These are phyloP conservation scores for Mellilla xanthometata DNA, from an alignment of 2,888 invertebrate species.

Conservation along the genomic window DNA sequence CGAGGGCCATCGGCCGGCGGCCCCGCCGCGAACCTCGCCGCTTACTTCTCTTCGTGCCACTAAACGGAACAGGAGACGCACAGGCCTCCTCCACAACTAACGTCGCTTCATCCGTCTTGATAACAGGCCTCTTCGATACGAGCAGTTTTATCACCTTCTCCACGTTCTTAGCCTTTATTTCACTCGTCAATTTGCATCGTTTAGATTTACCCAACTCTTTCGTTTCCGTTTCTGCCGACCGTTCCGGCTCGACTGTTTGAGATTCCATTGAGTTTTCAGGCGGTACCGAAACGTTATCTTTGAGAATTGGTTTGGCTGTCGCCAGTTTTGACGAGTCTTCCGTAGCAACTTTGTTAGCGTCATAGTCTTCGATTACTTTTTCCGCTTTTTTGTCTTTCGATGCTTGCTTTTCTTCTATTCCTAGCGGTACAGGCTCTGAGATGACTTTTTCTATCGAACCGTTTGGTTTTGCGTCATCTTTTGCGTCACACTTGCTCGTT, in stretches of 20 bases:
- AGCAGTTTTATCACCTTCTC: slow-evolving; percentile 71
- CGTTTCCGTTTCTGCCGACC: slow-evolving; percentile 20
- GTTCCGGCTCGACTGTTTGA: slow-evolving; percentile 29
- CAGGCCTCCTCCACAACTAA: slow-evolving; percentile 65
- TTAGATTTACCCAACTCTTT: slow-evolving; percentile 37
- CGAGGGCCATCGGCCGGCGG: slow-evolving; percentile 25
- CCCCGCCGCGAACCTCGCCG: slow-evolving; percentile 43
- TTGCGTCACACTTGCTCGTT: slow-evolving; percentile 34
- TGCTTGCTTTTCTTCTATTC: slow-evolving; percentile 34
- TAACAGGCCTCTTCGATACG: slow-evolving; percentile 69
- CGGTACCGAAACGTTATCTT: slow-evolving; percentile 23
- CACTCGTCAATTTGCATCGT: slow-evolving; percentile 56
- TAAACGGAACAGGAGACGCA: slow-evolving; percentile 43
- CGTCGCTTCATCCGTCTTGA: slow-evolving; percentile 67
- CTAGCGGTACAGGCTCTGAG: slow-evolving; percentile 18
- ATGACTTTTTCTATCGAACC: slow-evolving; percentile 31
- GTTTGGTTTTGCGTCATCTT: slow-evolving; percentile 35
- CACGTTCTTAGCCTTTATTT: slow-evolving; percentile 64
- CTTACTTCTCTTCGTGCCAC: slow-evolving; percentile 30
- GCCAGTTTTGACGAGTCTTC: slow-evolving; percentile 16
- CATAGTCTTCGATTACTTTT: slow-evolving; percentile 23
- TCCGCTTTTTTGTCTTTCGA: slow-evolving; percentile 27
- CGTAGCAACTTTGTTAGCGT: slow-evolving; percentile 19
- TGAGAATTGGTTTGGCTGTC: slow-evolving; percentile 24
- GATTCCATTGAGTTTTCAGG: slow-evolving; percentile 30